A percentile compares a stretch with the other conserved stretches of the same genome.
Evolutionary conservation across 1,140 invertebrate genomes (phyloP).

Genomic region (Pinna nobilis): DNA sequence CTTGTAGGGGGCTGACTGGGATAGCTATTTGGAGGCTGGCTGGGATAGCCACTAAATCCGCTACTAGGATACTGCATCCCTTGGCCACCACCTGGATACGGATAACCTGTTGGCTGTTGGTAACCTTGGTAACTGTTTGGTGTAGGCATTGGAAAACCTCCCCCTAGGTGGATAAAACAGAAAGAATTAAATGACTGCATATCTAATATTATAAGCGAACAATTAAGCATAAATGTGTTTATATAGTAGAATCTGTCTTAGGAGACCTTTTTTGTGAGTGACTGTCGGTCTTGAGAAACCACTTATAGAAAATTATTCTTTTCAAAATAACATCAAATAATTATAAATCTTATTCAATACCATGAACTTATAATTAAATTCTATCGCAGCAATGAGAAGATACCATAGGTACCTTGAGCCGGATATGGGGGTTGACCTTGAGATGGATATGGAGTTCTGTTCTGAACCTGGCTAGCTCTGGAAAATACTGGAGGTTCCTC

Average conservation of each 20-base stretch:
- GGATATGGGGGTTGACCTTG: conserved; percentile 69
- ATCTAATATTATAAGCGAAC: not conserved
- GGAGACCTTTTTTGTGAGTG: too few species aligned
- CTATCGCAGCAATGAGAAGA: too few species aligned
- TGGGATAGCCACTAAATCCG: conserved; percentile 31
- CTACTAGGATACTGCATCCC: conserved; percentile 27
- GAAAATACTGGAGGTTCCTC: conserved; percentile 93
- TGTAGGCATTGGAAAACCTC: conserved; percentile 64
- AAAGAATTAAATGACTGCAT: not conserved
- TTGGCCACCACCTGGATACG: conserved; percentile 30
- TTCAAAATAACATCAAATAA: too few species aligned
- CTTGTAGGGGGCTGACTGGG: not conserved
- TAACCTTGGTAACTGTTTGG: conserved; percentile 21
- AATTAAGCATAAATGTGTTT: not conserved
- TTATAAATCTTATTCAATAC: too few species aligned
- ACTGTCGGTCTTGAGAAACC: too few species aligned
- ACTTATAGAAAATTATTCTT: too few species aligned
- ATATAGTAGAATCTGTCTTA: too few species aligned
- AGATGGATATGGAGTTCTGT: conserved; percentile 48
- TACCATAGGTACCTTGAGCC: conserved; percentile 2
- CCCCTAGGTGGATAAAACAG: not conserved
- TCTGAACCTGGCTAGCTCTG: conserved; percentile 33
- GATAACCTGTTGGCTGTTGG: conserved; percentile 67
- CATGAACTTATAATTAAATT: too few species aligned
- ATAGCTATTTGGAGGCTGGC: not conserved